A percentile compares a stretch with the other conserved stretches of the same genome.
These are phyloP conservation scores for Odontophorus gujanensis DNA, from an alignment of 2,113 vertebrate genomes.

Conservation along the genomic window DNA sequence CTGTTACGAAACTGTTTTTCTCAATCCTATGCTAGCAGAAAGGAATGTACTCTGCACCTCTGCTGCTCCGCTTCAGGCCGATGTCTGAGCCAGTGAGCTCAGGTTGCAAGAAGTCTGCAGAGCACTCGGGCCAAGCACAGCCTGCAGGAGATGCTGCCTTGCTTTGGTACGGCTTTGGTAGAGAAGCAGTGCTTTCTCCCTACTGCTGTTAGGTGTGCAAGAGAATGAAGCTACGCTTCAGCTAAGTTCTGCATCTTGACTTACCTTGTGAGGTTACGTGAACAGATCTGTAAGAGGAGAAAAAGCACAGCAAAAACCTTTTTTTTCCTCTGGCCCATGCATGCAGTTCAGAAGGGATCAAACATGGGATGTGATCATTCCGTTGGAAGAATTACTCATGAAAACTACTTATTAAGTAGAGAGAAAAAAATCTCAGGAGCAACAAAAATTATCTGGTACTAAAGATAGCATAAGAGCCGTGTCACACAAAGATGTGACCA, in stretches of 20 bases:
- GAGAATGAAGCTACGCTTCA: background rate
- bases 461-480: background rate
- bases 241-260: background rate
- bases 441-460: background rate
- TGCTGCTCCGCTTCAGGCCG: fast-evolving
- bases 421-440: background rate
- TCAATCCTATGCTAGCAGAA: background rate
- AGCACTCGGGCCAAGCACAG: fast-evolving
- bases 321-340: background rate
- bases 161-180: fast-evolving
- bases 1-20: background rate
- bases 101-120: background rate
- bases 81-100: fast-evolving
- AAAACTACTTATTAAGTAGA: background rate
- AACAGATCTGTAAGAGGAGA: background rate
- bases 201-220: background rate
- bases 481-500: background rate
- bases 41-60: background rate
- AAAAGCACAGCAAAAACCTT: background rate
- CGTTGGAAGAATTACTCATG: background rate
- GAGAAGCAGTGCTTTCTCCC: background rate
- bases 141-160: background rate
- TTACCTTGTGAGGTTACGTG: background rate
- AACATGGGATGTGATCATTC: background rate
- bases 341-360: background rate